Evolutionary conservation across 2,888 invertebrate genomes (phyloP), one percentile per base, ranked within the genome.

Genomic region (Hypomecis punctinalis): DNA sequence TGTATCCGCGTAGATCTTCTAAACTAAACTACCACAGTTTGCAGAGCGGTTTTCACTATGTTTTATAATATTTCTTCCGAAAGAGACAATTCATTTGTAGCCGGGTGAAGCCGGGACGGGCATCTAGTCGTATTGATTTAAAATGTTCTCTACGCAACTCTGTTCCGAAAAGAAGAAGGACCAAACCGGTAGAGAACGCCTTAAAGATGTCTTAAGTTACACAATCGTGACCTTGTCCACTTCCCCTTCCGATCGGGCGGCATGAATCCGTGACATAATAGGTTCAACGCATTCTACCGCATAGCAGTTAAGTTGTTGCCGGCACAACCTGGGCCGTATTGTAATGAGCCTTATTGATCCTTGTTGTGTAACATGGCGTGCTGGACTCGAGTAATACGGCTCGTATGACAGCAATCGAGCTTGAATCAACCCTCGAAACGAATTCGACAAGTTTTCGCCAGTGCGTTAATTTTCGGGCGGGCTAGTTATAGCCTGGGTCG

Each of bases 351-450:
- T 70, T 75, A 77, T 77, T 75, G 79, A 77, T 77, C 74, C 61
- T 69, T 66, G 67, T 76, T 76, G 69, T 71, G 75, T 71, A 76
- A 77, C 52, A 66, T 78, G 61, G 74, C 73, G 80, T 79, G 77
- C 67, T 53, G 64, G 63, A 66, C 62, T 61, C 66, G 65, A 66
- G 67, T 75, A 73, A 72, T 59, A 58, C 61, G 53, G 51, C 37
- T 47, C 39, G 61, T 61, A 61, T 61, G 49, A 53, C 55, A 68
- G 68, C 23, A 63, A 67, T 70, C 63, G 66, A 67, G 49, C 49
- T 53, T 55, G 39, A 64, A 35, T 47, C 52, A 40, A 10, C 40
- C 39, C 13, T 10, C 23, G 23, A 23, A 40, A 52, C 33, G 33
- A 10, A 8, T 37, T 37, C 8, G 7, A n/a, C 36, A 37, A 23